These are phyloP conservation scores for Harpagifer antarcticus DNA, from an alignment of 2,797 vertebrate genomes.

Conservation along the genomic window DNA sequence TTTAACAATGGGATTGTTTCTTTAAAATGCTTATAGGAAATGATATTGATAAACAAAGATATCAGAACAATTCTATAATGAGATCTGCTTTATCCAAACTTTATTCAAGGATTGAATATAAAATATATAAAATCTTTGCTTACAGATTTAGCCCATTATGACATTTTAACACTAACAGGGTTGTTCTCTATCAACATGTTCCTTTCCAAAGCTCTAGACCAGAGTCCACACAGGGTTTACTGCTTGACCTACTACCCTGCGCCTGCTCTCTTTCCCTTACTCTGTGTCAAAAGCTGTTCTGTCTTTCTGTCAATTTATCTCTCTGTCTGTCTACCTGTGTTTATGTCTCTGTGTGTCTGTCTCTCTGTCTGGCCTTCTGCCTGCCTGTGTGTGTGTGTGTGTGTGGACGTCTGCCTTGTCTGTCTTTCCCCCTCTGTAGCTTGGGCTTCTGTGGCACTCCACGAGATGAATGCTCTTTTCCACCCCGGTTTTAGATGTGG, in stretches of 20 bases:
- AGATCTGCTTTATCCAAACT: not conserved
- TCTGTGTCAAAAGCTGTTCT: constrained; percentile 75
- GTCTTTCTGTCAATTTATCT: constrained; percentile 85
- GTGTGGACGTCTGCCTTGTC: constrained; percentile 78
- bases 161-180: not conserved
- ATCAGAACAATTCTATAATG: not conserved
- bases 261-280: constrained; percentile 70
- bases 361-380: constrained; percentile 69
- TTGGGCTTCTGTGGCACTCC: constrained; percentile 87
- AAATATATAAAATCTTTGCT: not conserved
- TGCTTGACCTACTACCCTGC: constrained; percentile 25
- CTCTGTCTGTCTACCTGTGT: constrained; percentile 83
- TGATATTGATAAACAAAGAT: constrained; percentile 1
- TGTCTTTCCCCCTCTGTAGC: constrained; percentile 85
- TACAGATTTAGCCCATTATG: not conserved
- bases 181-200: constrained; percentile 16
- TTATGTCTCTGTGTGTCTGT: constrained; percentile 72
- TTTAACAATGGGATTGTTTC: constrained; percentile 2
- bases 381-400: constrained; percentile 56
- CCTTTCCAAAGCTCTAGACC: constrained; percentile 21
- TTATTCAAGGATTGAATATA: constrained; percentile 9
- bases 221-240: constrained; percentile 34
- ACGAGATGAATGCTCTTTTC: constrained; percentile 89
- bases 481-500: constrained; percentile 90
- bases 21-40: constrained; percentile 3